Evolutionary conservation across 2,888 invertebrate species (phyloP), one percentile per base, ranked within the genome.

Genomic region (Euplagia quadripunctaria): DNA sequence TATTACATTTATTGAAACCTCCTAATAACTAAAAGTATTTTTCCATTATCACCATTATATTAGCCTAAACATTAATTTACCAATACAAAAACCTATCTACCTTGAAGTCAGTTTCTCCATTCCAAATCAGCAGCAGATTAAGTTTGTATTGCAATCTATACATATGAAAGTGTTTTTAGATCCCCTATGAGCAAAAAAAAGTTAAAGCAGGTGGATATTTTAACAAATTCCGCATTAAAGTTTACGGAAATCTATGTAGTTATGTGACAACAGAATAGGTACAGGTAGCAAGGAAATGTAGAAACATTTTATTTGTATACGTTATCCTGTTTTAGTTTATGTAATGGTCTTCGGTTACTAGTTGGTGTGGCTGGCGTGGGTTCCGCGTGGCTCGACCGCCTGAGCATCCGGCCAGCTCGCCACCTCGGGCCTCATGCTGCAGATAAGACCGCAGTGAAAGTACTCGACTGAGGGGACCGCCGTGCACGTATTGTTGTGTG

Each of bases 361-460:
- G 73, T 68, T 73, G 76, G 71, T 70, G n/a, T 16, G 52, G 55
- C 31, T 12, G 63, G 43, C 12, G 61, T 76, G 80, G 82, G 82
- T 78, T 74, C 82, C 82, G 81, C 61, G 66, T 74, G 70, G 67
- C 79, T 74, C 73, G 73, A 66, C 75, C 74, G 81, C 77, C 79
- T 75, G 82, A 78, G 79, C 80, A 84, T 88, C 86, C 86, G 85
- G 84, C 73, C 77, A 72, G 79, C 77, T 78, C 79, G 73, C 74
- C 75, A 70, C 79, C 83, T 75, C 80, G 78, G 83, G 85, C 75
- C 84, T 81, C 81, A 75, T 80, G 83, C 82, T 83, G 86, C 86
- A 87, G 89, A 88, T 88, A 90, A 89, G 88, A 87, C 80, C 81
- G 55, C 87, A 91, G 93, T 90, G 93, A 93, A 93, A 93, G 93